A percentile compares a stretch with the other conserved stretches of the same genome.
phyloP scores from a whole-genome alignment of 2,888 invertebrate species.

The Drosophila mimetica region DNA sequence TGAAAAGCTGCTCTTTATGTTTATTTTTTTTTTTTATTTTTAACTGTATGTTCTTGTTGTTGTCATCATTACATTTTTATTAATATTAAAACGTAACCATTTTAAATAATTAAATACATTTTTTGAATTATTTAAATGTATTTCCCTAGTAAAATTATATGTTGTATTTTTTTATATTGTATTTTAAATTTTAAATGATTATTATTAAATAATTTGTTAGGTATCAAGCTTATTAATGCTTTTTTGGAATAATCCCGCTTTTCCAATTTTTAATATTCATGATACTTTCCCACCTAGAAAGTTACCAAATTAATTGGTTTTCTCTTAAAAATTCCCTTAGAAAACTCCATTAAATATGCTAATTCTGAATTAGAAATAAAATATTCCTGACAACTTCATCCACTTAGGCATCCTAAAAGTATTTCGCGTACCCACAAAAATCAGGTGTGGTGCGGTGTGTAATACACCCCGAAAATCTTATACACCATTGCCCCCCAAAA shows the following conservation, averaged over 20 bases:
- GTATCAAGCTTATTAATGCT: no score
- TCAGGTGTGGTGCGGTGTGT: constrained; percentile 69
- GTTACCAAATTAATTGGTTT: no score
- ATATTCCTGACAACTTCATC: constrained; percentile 11
- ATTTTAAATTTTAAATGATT: no score
- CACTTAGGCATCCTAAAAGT: not conserved
- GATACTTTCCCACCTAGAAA: not conserved
- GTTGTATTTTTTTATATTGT: no score
- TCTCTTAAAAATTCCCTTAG: constrained; percentile 2
- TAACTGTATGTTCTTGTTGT: not conserved
- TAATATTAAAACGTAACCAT: no score
- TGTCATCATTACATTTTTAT: no score
- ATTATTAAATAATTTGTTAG: no score
- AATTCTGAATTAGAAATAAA: constrained; percentile 15
- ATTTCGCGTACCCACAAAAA: constrained; percentile 43
- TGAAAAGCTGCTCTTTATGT: not conserved
- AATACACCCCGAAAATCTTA: constrained; percentile 44
- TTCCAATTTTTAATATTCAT: no score
- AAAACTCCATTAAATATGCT: constrained; percentile 11
- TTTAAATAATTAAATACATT: no score
- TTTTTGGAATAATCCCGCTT: no score
- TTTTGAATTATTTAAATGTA: no score
- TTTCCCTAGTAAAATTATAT: no score
- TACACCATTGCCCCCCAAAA: not conserved
- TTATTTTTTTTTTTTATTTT: not conserved